Evolutionary conservation across 1,140 invertebrate genomes (phyloP).

Genomic region (Solen grandis): DNA sequence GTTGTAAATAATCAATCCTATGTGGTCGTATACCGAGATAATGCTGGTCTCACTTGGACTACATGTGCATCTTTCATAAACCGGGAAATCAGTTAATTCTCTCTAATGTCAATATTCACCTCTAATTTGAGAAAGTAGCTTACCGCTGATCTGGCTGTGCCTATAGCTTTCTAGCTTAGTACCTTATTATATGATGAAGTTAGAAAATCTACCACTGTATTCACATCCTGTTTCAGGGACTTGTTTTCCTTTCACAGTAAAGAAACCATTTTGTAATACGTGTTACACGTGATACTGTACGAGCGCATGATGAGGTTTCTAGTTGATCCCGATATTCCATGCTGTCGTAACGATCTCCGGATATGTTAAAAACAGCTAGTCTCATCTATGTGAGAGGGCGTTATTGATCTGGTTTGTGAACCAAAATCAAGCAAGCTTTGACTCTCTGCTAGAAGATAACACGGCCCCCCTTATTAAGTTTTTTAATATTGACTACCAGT

Average conservation of each 20-base stretch:
- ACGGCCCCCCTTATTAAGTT: neutral
- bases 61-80: slow-evolving; percentile 30
- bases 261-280: slow-evolving; percentile 15
- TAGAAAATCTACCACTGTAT: slow-evolving; percentile 5
- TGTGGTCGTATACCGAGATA: too few species aligned
- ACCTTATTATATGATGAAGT: neutral
- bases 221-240: neutral
- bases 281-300: neutral
- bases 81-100: neutral
- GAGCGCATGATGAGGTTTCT: slow-evolving; percentile 2
- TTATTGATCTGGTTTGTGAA: neutral
- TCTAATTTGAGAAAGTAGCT: neutral
- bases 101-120: neutral
- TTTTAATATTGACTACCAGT: slow-evolving; percentile 26
- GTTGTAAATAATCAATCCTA: neutral
- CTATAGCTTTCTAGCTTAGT: slow-evolving; percentile 12
- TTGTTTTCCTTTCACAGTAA: neutral
- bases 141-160: neutral
- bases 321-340: slow-evolving; percentile 3
- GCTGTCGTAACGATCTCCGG: neutral
- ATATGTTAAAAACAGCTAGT: slow-evolving; percentile 1
- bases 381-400: neutral
- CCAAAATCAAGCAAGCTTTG: neutral
- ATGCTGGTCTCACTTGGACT: too few species aligned
- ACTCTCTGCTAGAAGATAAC: neutral